Conservation (phyloP, 2,113 vertebrate species). For the Erythrolamprus reginae region DNA sequence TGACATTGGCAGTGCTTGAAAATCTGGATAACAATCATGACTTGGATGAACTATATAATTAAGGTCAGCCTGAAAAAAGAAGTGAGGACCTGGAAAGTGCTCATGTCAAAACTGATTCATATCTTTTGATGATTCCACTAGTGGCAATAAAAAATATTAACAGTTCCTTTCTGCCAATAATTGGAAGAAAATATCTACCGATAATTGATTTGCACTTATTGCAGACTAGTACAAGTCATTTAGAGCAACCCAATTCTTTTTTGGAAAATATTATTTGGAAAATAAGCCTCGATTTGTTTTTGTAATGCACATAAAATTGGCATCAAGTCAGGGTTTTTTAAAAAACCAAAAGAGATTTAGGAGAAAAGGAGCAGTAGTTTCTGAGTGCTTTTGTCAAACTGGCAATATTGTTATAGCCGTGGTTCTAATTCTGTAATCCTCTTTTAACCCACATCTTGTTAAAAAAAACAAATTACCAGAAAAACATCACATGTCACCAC, state of each 20-base stretch:
- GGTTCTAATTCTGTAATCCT: not conserved
- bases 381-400: not conserved
- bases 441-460: not conserved
- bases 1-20: not conserved
- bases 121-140: not conserved
- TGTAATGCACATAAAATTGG: not conserved
- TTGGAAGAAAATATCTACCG: too few species aligned
- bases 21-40: constrained; percentile 15
- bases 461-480: not conserved
- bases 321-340: not conserved
- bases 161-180: not conserved
- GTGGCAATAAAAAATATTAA: not conserved
- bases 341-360: not conserved
- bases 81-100: not conserved
- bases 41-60: constrained; percentile 3
- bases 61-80: not conserved
- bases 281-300: not conserved
- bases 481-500: not conserved
- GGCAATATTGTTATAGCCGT: not conserved
- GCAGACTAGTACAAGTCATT: not conserved
- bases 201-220: not conserved
- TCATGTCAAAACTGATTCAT: not conserved
- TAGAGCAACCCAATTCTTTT: not conserved
- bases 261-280: not conserved
- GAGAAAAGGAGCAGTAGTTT: not conserved